phyloP scores from a whole-genome alignment of 35 echinoderm and acorn worm species.

The Ophioderma brevispina region DNA sequence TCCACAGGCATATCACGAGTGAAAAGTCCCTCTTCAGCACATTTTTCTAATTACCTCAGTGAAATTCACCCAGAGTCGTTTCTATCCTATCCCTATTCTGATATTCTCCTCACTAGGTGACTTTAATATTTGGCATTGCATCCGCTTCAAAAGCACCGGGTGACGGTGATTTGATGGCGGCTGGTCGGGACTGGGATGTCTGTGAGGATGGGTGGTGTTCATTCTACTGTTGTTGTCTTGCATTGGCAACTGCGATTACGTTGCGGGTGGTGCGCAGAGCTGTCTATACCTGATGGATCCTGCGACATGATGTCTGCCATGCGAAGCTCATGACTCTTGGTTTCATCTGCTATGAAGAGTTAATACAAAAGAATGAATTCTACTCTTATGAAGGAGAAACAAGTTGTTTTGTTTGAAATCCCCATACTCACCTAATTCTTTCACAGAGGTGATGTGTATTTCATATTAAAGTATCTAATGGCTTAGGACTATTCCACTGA shows the following conservation, averaged over 20 bases:
- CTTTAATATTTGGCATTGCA: neutral
- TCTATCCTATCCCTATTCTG: conserved; percentile 37
- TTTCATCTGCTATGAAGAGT: neutral
- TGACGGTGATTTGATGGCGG: neutral
- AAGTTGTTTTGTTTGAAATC: too few species aligned
- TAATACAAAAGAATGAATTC: too few species aligned
- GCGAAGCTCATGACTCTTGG: neutral
- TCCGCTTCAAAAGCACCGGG: neutral
- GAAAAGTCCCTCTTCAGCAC: too few species aligned
- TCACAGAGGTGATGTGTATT: too few species aligned
- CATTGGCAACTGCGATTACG: conserved; percentile 38
- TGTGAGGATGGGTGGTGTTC: conserved; percentile 71
- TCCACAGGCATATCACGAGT: too few species aligned
- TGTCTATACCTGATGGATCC: conserved; percentile 68
- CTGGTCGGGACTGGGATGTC: neutral
- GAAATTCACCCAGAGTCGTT: neutral
- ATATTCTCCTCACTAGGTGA: conserved; percentile 17
- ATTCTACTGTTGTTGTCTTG: conserved; percentile 72
- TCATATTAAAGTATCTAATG: too few species aligned
- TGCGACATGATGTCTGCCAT: neutral
- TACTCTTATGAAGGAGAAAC: too few species aligned
- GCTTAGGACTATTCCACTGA: too few species aligned
- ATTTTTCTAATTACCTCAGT: too few species aligned
- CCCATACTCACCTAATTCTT: too few species aligned
- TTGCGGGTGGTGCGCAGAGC: conserved; percentile 60